Evolutionary conservation across 2,888 invertebrate genomes (phyloP).

Genomic region (Chrysomela aeneicollis): DNA sequence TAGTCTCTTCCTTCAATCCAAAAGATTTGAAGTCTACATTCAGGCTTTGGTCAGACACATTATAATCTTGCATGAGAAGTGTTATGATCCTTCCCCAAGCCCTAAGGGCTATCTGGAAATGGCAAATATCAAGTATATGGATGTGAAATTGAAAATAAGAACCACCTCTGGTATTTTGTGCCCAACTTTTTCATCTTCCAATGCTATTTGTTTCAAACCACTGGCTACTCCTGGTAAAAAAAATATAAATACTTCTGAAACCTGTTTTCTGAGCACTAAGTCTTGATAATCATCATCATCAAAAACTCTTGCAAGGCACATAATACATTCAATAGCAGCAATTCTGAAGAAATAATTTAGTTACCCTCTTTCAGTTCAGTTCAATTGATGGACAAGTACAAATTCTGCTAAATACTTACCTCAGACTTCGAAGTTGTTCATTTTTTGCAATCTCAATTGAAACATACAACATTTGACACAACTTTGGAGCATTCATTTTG

Average conservation of each 20-base stretch:
- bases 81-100: slow-evolving; percentile 61
- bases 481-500: slow-evolving; percentile 65
- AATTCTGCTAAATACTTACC: slow-evolving; percentile 60
- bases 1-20: neutral
- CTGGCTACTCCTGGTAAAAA: slow-evolving; percentile 72
- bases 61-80: slow-evolving; percentile 62
- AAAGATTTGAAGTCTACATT: slow-evolving; percentile 20
- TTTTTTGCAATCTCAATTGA: slow-evolving; percentile 71
- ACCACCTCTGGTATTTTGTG: slow-evolving; percentile 69
- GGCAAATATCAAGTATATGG: neutral
- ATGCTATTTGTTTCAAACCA: slow-evolving; percentile 67
- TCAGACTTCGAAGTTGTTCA: slow-evolving; percentile 71
- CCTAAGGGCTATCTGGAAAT: slow-evolving; percentile 59
- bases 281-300: slow-evolving; percentile 65
- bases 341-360: slow-evolving; percentile 54
- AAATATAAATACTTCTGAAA: slow-evolving; percentile 68
- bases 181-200: slow-evolving; percentile 67
- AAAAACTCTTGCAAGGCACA: slow-evolving; percentile 70
- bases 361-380: too few species aligned
- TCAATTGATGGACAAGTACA: too few species aligned
- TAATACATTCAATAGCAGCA: slow-evolving; percentile 68
- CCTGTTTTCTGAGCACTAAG: slow-evolving; percentile 62
- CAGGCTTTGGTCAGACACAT: slow-evolving; percentile 40
- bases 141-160: neutral
- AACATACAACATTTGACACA: slow-evolving; percentile 73